A percentile compares a stretch with the other conserved stretches of the same genome.
Evolutionary conservation across 1,140 invertebrate species (phyloP).

Genomic region (Zophobas atratus): DNA sequence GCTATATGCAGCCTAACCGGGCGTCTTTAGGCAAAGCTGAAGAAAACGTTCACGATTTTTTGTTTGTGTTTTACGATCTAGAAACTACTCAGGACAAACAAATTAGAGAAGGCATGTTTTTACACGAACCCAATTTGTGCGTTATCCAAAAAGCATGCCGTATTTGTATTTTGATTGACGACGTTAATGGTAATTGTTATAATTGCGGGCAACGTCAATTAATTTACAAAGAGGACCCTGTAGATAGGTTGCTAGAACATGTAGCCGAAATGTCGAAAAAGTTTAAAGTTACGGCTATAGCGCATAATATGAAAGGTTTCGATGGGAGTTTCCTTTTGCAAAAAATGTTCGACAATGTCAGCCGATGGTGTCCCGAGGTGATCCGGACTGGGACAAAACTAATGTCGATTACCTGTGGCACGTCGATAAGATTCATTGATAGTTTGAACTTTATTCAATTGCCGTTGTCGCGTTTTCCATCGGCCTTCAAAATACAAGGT

Average conservation of each 20-base stretch:
- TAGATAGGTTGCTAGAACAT: slow-evolving; percentile 6
- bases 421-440: not conserved
- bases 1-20: no score
- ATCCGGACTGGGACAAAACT: slow-evolving; percentile 10
- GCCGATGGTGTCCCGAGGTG: slow-evolving; percentile 7
- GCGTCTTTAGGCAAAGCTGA: no score
- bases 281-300: not conserved
- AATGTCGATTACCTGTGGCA: not conserved
- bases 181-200: not conserved
- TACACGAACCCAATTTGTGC: slow-evolving; percentile 20
- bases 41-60: no score
- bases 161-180: not conserved
- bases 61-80: not conserved
- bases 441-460: not conserved
- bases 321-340: slow-evolving; percentile 6
- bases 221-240: slow-evolving; percentile 1
- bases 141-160: slow-evolving; percentile 3
- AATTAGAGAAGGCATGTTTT: not conserved
- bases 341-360: not conserved
- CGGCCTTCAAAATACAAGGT: no score
- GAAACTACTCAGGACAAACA: slow-evolving; percentile 17
- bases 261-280: slow-evolving; percentile 11
- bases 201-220: slow-evolving; percentile 5
- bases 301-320: not conserved
- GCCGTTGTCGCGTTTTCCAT: not conserved